Base-by-base conservation (phyloP, 2,888 invertebrate species). In the Creontiades dilutus region DNA sequence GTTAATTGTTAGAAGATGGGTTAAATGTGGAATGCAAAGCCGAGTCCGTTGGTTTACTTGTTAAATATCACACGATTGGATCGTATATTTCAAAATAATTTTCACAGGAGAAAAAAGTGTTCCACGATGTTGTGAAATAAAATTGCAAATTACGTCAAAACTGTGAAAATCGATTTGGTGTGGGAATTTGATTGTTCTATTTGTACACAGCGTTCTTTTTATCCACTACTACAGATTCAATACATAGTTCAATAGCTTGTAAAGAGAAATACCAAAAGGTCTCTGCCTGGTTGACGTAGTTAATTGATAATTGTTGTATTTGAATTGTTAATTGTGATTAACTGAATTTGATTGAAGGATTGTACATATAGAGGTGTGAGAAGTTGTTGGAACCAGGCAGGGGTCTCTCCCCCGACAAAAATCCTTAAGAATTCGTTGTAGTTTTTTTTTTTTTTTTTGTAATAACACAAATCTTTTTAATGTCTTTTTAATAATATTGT, bases 341-440 rank as follows among this genome's bases (percentile, higher is more conserved):
- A 68, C 68, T 0, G 68, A 23, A 68, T 68, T 68, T 23, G 23
- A 23, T 0, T 68, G n/a, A 23, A 13, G 23, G 7, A 23, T 23
- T 68, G 68, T 68, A 68, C 23, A 68, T 68, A 37, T 37, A 68
- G 23, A 14, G 47, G 47, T 0, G 46, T n/a, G 46, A 47, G 46
- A 12, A 46, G 4, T 85, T 85, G 85, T 27, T 5, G 16, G 48
- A 16, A 75, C 86, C 86, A 16, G 86, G 86, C 86, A 68, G 86
- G 47, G 86, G 68, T 75, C 86, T 86, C 75, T 37, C 48, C 86
- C 86, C 48, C 37, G 61, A 81, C 76, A 86, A 48, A 47, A 75
- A 86, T 86, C 86, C 75, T 86, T 86, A 86, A 75, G 75, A 75
- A 86, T 86, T 86, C 75, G 75, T 86, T 86, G 61, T 86, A 86